phyloP scores from a whole-genome alignment of 2,888 invertebrate genomes.

The Digitonthophagus gazella region DNA sequence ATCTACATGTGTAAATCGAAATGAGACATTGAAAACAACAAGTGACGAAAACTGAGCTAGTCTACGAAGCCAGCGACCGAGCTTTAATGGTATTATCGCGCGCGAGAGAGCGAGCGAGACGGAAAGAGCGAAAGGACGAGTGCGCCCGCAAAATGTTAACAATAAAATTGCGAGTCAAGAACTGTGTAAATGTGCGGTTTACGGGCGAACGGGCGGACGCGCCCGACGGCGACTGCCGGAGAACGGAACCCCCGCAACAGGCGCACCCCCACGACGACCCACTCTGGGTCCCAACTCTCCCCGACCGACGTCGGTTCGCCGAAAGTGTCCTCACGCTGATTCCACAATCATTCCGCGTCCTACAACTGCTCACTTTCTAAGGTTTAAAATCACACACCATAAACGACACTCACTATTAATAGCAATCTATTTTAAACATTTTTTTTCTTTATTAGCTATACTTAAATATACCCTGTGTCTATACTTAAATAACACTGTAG shows the following conservation, averaged over 20 bases:
- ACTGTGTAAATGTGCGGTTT: slow-evolving; percentile 27
- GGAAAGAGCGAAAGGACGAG: slow-evolving; percentile 3
- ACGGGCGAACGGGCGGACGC: slow-evolving; percentile 25
- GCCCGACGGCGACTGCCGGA: neutral
- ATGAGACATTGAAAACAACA: neutral
- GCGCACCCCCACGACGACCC: neutral
- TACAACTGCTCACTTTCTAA: neutral
- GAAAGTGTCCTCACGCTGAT: slow-evolving; percentile 15
- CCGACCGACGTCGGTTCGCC: slow-evolving; percentile 8
- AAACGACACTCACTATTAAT: too few relatives aligned
- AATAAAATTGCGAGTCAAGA: slow-evolving; percentile 28
- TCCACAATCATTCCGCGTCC: slow-evolving; percentile 9
- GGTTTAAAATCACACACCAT: too few relatives aligned
- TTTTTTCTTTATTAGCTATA: too few relatives aligned
- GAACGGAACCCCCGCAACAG: too few relatives aligned
- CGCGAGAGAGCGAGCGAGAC: neutral
- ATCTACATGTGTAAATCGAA: too few relatives aligned
- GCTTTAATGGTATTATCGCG: neutral
- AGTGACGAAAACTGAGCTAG: neutral
- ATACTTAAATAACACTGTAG: too few relatives aligned
- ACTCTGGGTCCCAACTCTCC: neutral
- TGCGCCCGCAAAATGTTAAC: slow-evolving; percentile 25
- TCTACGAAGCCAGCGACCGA: too few relatives aligned
- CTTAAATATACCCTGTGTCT: too few relatives aligned
- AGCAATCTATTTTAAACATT: too few relatives aligned